Evolutionary conservation across 2,113 vertebrate species (phyloP).

Genomic region (Ochotona curzoniae): DNA sequence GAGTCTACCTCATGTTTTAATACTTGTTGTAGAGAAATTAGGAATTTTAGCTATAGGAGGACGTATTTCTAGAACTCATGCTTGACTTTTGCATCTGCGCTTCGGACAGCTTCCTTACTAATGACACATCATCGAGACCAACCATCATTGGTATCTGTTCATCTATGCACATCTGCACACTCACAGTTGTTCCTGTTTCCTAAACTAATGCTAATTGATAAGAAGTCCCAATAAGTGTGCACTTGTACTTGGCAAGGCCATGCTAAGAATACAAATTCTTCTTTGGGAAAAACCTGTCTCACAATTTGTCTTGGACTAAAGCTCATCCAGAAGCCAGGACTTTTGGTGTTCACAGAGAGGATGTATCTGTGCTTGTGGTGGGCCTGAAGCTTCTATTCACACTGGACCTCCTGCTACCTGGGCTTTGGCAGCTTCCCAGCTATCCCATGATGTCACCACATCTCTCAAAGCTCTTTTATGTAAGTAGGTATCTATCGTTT

Average conservation of each 20-base stretch:
- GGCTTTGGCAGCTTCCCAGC: background rate
- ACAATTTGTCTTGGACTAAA: constrained; percentile 4
- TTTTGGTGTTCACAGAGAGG: background rate
- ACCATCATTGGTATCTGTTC: background rate
- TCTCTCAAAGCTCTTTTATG: background rate
- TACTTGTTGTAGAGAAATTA: background rate
- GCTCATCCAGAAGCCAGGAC: background rate
- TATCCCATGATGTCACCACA: background rate
- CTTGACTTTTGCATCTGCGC: background rate
- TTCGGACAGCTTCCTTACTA: constrained; percentile 2
- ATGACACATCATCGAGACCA: background rate
- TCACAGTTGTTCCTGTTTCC: constrained; percentile 29
- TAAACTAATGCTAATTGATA: background rate
- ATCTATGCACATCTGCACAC: background rate
- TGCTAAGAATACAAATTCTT: background rate
- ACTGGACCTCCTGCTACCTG: background rate
- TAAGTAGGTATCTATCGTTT: background rate
- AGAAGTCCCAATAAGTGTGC: background rate
- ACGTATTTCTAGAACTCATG: background rate
- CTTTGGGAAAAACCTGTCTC: background rate
- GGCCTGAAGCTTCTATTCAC: background rate
- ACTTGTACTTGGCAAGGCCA: background rate
- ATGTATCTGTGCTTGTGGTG: background rate
- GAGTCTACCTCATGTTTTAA: background rate
- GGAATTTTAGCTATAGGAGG: background rate